A percentile compares a stretch with the other conserved stretches of the same genome.
Evolutionary conservation across 1,140 invertebrate species (phyloP).

Genomic region (Hermetia illucens): DNA sequence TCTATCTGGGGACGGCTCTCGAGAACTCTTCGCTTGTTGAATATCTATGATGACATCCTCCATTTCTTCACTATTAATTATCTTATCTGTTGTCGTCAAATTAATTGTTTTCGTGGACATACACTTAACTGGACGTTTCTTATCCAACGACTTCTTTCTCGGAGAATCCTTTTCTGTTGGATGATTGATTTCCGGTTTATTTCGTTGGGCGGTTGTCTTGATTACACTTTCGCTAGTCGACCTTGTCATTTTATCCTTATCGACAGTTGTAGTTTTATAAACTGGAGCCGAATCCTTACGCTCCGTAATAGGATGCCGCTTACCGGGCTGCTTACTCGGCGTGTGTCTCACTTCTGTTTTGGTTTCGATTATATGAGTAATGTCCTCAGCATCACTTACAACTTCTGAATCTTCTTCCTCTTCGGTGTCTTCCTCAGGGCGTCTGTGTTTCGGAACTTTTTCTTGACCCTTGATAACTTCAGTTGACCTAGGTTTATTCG

Average conservation of each 20-base stretch:
- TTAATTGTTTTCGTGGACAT: conserved; percentile 31
- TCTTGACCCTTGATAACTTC: too few relatives aligned
- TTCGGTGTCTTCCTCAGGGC: too few relatives aligned
- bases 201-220: conserved; percentile 30
- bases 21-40: conserved; percentile 52
- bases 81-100: conserved; percentile 20
- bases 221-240: conserved; percentile 39
- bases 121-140: conserved; percentile 20
- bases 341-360: conserved; percentile 13
- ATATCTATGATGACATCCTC: conserved; percentile 42
- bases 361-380: background rate
- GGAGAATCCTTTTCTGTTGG: conserved; percentile 18
- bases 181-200: conserved; percentile 34
- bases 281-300: conserved; percentile 22
- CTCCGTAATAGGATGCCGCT: conserved; percentile 19
- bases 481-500: too few relatives aligned
- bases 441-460: too few relatives aligned
- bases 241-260: conserved; percentile 35
- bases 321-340: conserved; percentile 7
- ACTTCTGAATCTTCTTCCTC: too few relatives aligned
- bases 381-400: too few relatives aligned
- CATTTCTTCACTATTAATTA: conserved; percentile 28
- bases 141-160: conserved; percentile 9
- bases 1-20: conserved; percentile 52
- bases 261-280: conserved; percentile 27